These are phyloP conservation scores for Drosophila nr. perissopoda DNA, from an alignment of 2,888 invertebrate genomes.

Conservation along the genomic window DNA sequence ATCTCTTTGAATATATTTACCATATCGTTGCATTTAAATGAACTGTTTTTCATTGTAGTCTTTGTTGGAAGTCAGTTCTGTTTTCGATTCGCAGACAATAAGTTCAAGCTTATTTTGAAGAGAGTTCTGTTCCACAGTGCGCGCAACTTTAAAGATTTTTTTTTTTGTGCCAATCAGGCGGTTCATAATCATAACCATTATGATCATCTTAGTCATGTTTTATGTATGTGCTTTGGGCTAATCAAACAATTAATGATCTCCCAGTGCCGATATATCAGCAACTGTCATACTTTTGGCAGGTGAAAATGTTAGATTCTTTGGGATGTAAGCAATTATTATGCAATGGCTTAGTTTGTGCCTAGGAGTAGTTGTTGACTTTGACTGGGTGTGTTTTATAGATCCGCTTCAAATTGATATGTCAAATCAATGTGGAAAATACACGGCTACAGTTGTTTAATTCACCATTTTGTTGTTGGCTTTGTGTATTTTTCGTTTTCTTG, in stretches of 20 bases:
- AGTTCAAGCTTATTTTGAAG: neutral
- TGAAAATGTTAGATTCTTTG: conserved; percentile 58
- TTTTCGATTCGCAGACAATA: neutral
- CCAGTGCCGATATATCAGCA: conserved; percentile 34
- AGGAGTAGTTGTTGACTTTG: neutral
- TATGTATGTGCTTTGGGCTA: conserved; percentile 67
- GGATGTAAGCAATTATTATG: conserved; percentile 37
- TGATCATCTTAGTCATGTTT: conserved; percentile 62
- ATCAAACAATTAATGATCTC: conserved; percentile 63
- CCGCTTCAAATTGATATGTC: conserved; percentile 20
- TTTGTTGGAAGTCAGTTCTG: neutral
- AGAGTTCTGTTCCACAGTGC: conserved; percentile 48
- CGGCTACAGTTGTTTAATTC: neutral
- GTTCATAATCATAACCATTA: conserved; percentile 37
- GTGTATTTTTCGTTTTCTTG: conserved; percentile 12
- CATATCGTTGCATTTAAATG: neutral
- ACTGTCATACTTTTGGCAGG: conserved; percentile 39
- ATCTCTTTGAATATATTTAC: neutral
- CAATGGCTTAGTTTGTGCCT: conserved; percentile 10
- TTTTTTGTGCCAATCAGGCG: conserved; percentile 45
- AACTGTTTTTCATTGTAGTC: neutral
- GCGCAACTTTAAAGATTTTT: conserved; percentile 1
- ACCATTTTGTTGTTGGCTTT: neutral
- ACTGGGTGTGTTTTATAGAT: conserved; percentile 25
- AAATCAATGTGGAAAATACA: conserved; percentile 11